Conservation (phyloP, 2,888 invertebrate genomes). For the Sabatieria punctata region DNA sequence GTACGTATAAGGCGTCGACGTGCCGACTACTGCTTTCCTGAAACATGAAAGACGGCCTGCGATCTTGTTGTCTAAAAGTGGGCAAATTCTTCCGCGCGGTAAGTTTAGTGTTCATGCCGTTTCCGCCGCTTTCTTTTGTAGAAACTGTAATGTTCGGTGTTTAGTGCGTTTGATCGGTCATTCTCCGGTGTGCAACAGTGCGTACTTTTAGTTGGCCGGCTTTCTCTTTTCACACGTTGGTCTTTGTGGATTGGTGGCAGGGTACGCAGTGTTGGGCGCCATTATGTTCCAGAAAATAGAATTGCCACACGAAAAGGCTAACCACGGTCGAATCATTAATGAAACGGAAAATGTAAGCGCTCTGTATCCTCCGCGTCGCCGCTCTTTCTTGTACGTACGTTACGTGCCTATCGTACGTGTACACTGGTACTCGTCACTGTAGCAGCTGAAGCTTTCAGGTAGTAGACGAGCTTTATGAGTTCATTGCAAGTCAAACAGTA, state of each 20-base stretch:
- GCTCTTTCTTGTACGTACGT: too few relatives aligned
- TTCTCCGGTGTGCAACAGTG: too few relatives aligned
- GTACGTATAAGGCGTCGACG: not conserved
- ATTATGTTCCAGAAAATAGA: constrained; percentile 56
- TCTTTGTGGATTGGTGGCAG: constrained; percentile 50
- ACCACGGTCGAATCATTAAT: constrained; percentile 39
- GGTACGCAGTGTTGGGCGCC: constrained; percentile 56
- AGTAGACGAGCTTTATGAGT: constrained; percentile 26
- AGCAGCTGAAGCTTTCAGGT: too few relatives aligned
- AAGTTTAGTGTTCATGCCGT: constrained; percentile 1
- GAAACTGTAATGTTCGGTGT: not conserved
- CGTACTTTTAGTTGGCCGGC: constrained; percentile 35
- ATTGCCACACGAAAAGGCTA: constrained; percentile 49
- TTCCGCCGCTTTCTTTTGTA: not conserved
- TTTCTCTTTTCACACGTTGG: constrained; percentile 52
- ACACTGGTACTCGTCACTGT: too few relatives aligned
- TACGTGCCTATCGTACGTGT: too few relatives aligned
- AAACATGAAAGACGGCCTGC: constrained; percentile 25
- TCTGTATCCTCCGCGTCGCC: not conserved
- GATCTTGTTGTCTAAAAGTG: constrained; percentile 23
- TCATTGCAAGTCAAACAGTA: constrained; percentile 28
- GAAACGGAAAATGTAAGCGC: constrained; percentile 21
- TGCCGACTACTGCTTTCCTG: too few relatives aligned
- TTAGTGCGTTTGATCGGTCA: not conserved
- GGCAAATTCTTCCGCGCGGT: constrained; percentile 22